Evolutionary conservation across 2,797 vertebrate genomes (phyloP), one percentile per base, ranked within the genome.

Genomic region (Chelonia mydas): DNA sequence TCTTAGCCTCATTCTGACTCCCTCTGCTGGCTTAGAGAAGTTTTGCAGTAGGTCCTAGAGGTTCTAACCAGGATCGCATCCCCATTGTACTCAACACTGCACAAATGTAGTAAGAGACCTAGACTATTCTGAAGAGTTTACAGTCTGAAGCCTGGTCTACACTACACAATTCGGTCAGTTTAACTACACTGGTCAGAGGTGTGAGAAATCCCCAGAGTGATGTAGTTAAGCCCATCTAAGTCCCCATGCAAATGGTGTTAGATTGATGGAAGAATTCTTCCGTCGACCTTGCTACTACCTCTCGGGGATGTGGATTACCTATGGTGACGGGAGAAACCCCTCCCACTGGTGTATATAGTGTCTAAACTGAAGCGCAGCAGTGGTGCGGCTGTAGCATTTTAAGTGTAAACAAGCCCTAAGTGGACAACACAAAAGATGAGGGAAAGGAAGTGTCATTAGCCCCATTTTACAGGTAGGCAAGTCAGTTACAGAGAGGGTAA

Each of bases 1-100:
- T 93, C 37, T 90, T 87, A 53, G 65, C 78, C 87, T 88, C 65
- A 84, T 51, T 31, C 49, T 92, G 16, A 93, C 77, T 94, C 92
- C 45, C 11, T 72, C 31, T 47, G 17, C 89, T 94, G 92, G 68
- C 86, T 85, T 85, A 77, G 74, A 89, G 88, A 94, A 96, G 94
- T 47, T 55, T 57, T 87, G 54, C 51, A 91, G 92, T 86, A 90
- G 45, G 50, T 55, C 49, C 59, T 41, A 19, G 23, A 19, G 41
- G 27, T 53, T 90, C 76, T 87, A 17, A 83, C 78, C 90, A 77
- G 83, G 93, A 78, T 83, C 72, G 82, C 72, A 90, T 23, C 5
- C 12, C 50, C 23, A 25, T 2, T 7, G 74, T 85, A 83, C 37
- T 92, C 90, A 83, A 68, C 83, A 51, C 5, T 95, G 53, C 90